phyloP scores from a whole-genome alignment of 2,888 invertebrate species.

The Meteorus cinctellus region DNA sequence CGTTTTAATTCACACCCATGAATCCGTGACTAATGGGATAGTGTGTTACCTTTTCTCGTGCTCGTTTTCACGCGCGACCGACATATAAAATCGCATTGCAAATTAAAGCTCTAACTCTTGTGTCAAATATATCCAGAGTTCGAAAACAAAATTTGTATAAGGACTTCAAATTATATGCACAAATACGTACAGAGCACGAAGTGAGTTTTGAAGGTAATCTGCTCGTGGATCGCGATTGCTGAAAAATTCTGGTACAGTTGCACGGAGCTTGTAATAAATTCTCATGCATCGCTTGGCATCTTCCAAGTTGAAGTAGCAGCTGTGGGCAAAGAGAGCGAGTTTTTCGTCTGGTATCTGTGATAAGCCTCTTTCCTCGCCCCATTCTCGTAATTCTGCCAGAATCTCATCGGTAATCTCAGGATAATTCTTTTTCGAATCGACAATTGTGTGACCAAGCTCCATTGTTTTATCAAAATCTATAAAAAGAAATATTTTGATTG shows the following conservation, averaged over 20 bases:
- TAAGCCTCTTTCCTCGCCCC: conserved; percentile 56
- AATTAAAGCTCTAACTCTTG: conserved; percentile 29
- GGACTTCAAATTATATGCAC: conserved; percentile 68
- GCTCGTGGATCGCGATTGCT: conserved; percentile 75
- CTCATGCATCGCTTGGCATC: conserved; percentile 79
- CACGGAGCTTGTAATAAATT: conserved; percentile 77
- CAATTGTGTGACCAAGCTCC: conserved; percentile 62
- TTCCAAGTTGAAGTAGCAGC: conserved; percentile 78
- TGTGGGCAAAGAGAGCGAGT: conserved; percentile 79
- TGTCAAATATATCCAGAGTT: neutral
- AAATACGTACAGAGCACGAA: conserved; percentile 72
- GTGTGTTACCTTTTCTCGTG: conserved; percentile 14
- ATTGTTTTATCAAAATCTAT: conserved; percentile 46
- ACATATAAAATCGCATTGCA: conserved; percentile 23
- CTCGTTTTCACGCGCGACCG: conserved; percentile 1
- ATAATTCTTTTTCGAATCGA: conserved; percentile 56
- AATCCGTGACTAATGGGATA: conserved; percentile 37
- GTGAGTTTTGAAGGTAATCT: conserved; percentile 68
- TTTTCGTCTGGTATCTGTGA: conserved; percentile 76
- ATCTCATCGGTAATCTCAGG: conserved; percentile 60
- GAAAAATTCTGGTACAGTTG: conserved; percentile 79
- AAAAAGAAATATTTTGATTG: no score
- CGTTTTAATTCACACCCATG: conserved; percentile 35
- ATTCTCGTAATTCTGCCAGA: conserved; percentile 57
- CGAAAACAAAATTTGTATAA: neutral